Evolutionary conservation across 2,888 invertebrate genomes (phyloP), one percentile per base, ranked within the genome.

Genomic region (Harmothoe impar): DNA sequence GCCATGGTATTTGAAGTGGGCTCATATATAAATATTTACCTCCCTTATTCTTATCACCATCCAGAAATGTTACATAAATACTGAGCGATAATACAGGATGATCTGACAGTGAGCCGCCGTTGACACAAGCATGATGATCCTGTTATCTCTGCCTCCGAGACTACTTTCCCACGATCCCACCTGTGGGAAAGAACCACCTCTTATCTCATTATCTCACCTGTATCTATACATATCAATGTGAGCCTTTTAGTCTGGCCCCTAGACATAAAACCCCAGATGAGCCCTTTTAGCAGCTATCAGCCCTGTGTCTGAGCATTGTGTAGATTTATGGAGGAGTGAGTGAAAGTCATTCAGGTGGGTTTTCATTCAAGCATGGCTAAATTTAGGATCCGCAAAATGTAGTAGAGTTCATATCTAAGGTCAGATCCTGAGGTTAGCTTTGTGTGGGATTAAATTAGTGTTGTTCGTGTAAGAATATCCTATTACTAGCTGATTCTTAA

Each of bases 161-260:
- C 23, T 52, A 52, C 54, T 62, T 62, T 62, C 62, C 62, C 62
- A 62, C 62, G 62, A n/a, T 20, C n/a, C 3, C 43, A 43, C 43
- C 10, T 43, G 43, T 43, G 43, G 43, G 43, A 43, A 43, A 43
- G 62, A 20, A 15, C 62, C 15, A 15, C 3, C 43, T 43, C 62
- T 62, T 62, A 62, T 62, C 62, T n/a, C 62, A 62, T 20, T n/a
- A n/a, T 62, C 20, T 62, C 62, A 7, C 62, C 62, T 62, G 62
- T 20, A 62, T 62, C 43, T 43, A 10, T 43, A 43, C 5, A 10
- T 43, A 43, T 43, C 62, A 20, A 62, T 3, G 62, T n/a, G n/a
- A 62, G 62, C 62, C 20, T 43, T 62, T 62, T 62, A 62, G 62
- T 20, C 62, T 62, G 62, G 15, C 15, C 20, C 62, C 62, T 20